A percentile compares a stretch with the other conserved stretches of the same genome.
phyloP scores from a whole-genome alignment of 2,113 vertebrate genomes.

The Felis chaus region DNA sequence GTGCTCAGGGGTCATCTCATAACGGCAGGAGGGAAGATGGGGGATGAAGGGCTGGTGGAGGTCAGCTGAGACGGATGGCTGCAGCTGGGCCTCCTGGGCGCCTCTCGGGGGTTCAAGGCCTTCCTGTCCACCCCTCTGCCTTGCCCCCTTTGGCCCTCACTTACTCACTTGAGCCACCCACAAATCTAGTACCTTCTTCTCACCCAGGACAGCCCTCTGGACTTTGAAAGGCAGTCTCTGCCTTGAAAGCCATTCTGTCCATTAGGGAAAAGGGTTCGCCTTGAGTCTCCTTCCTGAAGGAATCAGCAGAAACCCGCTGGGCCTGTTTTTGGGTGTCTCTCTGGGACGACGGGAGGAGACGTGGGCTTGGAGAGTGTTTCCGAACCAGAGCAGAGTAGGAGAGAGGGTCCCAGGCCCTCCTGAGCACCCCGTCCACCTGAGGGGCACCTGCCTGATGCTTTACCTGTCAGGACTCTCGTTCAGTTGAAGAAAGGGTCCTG shows the following conservation, averaged over 20 bases:
- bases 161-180: neutral
- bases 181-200: neutral
- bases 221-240: neutral
- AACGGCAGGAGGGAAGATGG: neutral
- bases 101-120: no score
- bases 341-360: neutral
- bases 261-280: neutral
- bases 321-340: neutral
- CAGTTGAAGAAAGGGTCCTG: neutral
- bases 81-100: neutral
- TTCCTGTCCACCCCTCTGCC: neutral
- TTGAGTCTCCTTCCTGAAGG: neutral
- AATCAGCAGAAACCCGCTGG: neutral
- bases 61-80: neutral
- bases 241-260: neutral
- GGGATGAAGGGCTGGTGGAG: neutral
- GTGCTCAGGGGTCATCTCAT: neutral
- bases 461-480: neutral
- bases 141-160: neutral
- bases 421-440: accelerated
- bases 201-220: neutral
- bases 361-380: neutral
- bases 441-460: neutral
- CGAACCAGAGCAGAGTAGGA: neutral
- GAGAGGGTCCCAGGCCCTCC: neutral